Evolutionary conservation across 2,797 vertebrate species (phyloP), one percentile per base, ranked within the genome.

Genomic region (Molossus alvarezi): DNA sequence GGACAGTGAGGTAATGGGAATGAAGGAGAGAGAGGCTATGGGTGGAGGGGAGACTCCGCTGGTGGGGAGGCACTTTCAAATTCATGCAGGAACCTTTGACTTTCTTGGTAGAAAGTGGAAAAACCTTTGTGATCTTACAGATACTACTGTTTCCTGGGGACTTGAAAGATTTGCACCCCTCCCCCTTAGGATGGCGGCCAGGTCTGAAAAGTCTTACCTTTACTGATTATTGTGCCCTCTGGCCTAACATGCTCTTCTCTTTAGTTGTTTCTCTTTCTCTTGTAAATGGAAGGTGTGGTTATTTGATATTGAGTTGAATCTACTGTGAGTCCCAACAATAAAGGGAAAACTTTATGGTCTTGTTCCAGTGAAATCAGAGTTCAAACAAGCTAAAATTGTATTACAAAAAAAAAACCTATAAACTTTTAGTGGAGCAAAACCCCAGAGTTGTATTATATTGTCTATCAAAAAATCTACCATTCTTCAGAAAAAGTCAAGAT

Each of bases 311-410:
- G 58, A 80, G 27, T 92, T 45, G 18, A 41, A 55, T 86, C n/a
- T 71, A 20, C 21, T 69, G 3, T 65, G 12, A 81, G 45, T 94
- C 53, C 29, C 80, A 5, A 25, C 21, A 73, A 81, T 55, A 85
- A 85, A 48, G 51, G 73, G 57, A 58, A 84, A 15, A 3, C 45
- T 11, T 64, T 37, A 29, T 88, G n/a, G 21, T 92, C 41, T 58
- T 79, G 4, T 91, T 86, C 33, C 73, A 87, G 33, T 80, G 48
- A 96, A 80, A 91, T 65, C 53, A 76, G 5, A 90, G 57, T 75
- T 95, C 37, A 87, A 84, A 81, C 11, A 85, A 96, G 37, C 41
- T 95, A 33, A 82, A 94, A 81, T 48, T 58, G 57, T 37, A 2
- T 91, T 67, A 69, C 14, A 57, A 76, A n/a, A 27, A 94, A 53